Evolutionary conservation across 2,113 vertebrate genomes (phyloP), one percentile per base, ranked within the genome.

Genomic region (Syrrhaptes paradoxus): DNA sequence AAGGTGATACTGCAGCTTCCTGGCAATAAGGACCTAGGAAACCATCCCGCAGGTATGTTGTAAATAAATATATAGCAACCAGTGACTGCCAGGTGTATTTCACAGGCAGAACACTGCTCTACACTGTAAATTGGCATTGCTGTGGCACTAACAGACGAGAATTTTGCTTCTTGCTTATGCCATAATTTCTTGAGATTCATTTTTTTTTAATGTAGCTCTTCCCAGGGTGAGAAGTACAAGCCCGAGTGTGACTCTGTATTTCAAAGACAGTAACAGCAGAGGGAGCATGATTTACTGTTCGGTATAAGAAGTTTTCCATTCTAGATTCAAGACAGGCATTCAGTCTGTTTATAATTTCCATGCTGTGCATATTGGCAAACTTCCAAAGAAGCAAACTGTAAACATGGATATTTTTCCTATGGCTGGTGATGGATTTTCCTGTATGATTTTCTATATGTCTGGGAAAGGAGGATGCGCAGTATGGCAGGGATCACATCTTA

Each of bases 391-490:
- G 61, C 57, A 29, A 94, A 80, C 80, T 93, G 77, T 92, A 94
- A 96, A 95, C 95, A 94, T 8, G 41, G 90, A 83, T 94, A 32
- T 73, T 87, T 95, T 94, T 84, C 90, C 73, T 95, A 58, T 96
- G 90, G 77, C 79, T 95, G 25, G 57, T 59, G 83, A 61, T 66
- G 57, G 57, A 61, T 85, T 90, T 89, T 43, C 54, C 17, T 57
- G 32, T 70, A 62, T 89, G 31, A 5, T 13, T 85, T 87, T 91
- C 84, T 91, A 15, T 89, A 82, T n/a, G 68, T 78, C 52, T 81
- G 51, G 41, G 82, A 29, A 41, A 58, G 38, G 34, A 79, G 71
- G 77, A 51, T 5, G 18, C 7, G 4, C n/a, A 28, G 6, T 34
- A 5, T 38, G 55, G 65, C 81, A 38, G 32, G 32, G n/a, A 15